A percentile compares a stretch with the other conserved stretches of the same genome.
phyloP scores from a whole-genome alignment of 92 coral and sea anemone genomes.

The Bergia puertoricense region DNA sequence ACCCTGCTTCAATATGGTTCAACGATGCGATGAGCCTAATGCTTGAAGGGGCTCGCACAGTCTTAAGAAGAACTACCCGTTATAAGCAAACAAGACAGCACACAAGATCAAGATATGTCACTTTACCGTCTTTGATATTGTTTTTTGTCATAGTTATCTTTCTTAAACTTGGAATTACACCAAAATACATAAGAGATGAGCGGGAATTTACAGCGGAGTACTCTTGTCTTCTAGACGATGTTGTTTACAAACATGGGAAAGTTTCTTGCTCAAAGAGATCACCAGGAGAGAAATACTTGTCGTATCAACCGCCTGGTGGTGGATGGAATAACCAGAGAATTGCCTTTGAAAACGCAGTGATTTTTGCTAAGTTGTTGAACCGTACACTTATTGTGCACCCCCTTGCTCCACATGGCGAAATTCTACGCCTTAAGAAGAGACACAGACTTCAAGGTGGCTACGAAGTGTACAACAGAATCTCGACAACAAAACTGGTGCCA shows the following conservation, averaged over 20 bases:
- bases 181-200: background rate
- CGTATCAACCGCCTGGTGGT: slow-evolving; percentile 98
- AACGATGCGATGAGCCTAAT: slow-evolving; percentile 13
- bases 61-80: background rate
- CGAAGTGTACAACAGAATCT: slow-evolving; percentile 71
- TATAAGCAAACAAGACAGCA: slow-evolving; percentile 6
- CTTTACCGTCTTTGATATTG: slow-evolving; percentile 5
- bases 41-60: background rate
- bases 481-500: slow-evolving; percentile 59
- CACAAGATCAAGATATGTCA: slow-evolving; percentile 13
- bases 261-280: slow-evolving; percentile 47
- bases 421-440: slow-evolving; percentile 54
- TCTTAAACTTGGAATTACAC: background rate
- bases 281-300: slow-evolving; percentile 58
- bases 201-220: background rate
- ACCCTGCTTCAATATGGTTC: slow-evolving; percentile 26
- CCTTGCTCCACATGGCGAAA: slow-evolving; percentile 82
- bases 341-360: slow-evolving; percentile 94
- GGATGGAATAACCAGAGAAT: slow-evolving; percentile 99
- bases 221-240: slow-evolving; percentile 29
- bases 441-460: slow-evolving; percentile 48
- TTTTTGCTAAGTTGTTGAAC: slow-evolving; percentile 76
- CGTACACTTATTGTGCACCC: slow-evolving; percentile 92
- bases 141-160: background rate
- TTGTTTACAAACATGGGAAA: slow-evolving; percentile 58